These are phyloP conservation scores for Pygoscelis antarcticus DNA, from an alignment of 2,113 vertebrate genomes.

Conservation along the genomic window DNA sequence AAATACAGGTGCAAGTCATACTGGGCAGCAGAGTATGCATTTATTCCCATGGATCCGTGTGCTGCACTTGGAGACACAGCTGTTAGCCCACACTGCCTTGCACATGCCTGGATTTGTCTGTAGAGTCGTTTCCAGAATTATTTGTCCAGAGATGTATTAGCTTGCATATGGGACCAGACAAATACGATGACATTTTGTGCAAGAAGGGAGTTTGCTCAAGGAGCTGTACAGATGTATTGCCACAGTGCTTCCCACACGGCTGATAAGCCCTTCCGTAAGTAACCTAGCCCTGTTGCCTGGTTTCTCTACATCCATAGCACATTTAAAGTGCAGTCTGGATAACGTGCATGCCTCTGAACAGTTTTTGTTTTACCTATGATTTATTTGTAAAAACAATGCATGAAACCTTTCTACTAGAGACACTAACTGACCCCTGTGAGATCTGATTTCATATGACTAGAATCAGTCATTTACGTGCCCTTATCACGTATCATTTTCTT, in stretches of 20 bases:
- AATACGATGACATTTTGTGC: not conserved
- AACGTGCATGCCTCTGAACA: not conserved
- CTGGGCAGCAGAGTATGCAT: not conserved
- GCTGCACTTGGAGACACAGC: not conserved
- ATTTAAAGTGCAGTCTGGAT: not conserved
- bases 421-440: not conserved
- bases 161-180: not conserved
- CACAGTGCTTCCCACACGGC: not conserved
- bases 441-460: not conserved
- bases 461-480: not conserved
- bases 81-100: not conserved
- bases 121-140: rapidly evolving
- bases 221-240: not conserved
- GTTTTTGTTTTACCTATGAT: not conserved
- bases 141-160: not conserved
- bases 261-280: not conserved
- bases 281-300: not conserved
- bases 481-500: not conserved
- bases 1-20: not conserved
- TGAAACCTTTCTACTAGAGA: not conserved
- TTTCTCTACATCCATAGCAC: not conserved
- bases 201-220: not conserved
- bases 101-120: not conserved
- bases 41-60: rapidly evolving
- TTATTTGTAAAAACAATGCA: not conserved